phyloP scores from a whole-genome alignment of 2,113 vertebrate genomes.

The Tenebrosternarchus preto region DNA sequence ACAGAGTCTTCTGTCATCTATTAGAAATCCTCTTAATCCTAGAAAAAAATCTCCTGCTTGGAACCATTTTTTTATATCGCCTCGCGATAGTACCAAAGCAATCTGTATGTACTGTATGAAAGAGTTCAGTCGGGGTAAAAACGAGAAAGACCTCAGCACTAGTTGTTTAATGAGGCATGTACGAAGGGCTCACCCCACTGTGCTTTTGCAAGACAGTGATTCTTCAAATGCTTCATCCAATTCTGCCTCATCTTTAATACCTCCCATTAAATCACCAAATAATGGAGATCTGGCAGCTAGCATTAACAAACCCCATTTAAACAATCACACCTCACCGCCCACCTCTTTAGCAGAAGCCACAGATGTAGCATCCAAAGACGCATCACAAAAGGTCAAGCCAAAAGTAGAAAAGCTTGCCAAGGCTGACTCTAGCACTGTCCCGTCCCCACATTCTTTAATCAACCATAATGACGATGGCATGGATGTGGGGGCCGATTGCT shows the following conservation, averaged over 20 bases:
- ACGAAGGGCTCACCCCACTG: constrained; percentile 90
- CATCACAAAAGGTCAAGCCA: constrained; percentile 77
- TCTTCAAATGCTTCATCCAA: constrained; percentile 63
- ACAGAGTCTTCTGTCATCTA: constrained; percentile 89
- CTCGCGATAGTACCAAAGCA: constrained; percentile 94
- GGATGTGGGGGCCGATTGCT: constrained; percentile 76
- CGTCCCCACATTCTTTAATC: constrained; percentile 72
- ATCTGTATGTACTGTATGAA: constrained; percentile 99
- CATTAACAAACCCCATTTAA: constrained; percentile 60
- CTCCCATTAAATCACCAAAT: constrained; percentile 81
- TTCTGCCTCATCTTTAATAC: constrained; percentile 75
- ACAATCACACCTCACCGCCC: constrained; percentile 79
- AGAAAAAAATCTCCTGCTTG: constrained; percentile 97
- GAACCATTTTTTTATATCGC: constrained; percentile 98
- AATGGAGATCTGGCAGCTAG: constrained; percentile 71
- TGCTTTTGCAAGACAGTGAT: constrained; percentile 81
- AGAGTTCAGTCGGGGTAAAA: constrained; percentile 96
- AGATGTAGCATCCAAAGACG: constrained; percentile 83
- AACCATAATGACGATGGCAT: constrained; percentile 77
- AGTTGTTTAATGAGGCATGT: constrained; percentile 98
- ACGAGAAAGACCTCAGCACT: constrained; percentile 96
- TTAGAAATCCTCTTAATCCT: constrained; percentile 82
- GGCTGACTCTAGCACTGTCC: constrained; percentile 68
- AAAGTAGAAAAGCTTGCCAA: constrained; percentile 74
- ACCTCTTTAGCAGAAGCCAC: constrained; percentile 77